phyloP scores from a whole-genome alignment of 2,113 vertebrate species.

The Xenus cinereus region DNA sequence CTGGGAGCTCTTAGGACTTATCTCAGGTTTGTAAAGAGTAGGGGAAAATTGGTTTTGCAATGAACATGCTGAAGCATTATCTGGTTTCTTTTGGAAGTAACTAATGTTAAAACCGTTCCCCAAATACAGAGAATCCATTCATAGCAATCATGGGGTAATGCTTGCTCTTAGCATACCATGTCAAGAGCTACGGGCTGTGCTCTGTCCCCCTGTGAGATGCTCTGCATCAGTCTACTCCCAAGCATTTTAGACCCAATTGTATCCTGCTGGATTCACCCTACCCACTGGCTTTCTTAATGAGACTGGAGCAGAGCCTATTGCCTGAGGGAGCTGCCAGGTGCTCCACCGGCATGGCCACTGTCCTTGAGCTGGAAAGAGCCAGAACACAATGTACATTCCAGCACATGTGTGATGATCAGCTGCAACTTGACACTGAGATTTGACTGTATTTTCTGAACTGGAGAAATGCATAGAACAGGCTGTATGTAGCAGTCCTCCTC shows the following conservation, averaged over 20 bases:
- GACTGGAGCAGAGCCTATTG: not conserved
- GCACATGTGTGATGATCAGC: not conserved
- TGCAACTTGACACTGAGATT: not conserved
- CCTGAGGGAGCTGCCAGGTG: conserved; percentile 35
- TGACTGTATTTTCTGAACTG: not conserved
- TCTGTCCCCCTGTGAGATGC: not conserved
- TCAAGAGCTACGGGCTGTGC: not conserved
- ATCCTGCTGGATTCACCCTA: not conserved
- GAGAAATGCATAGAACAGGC: not conserved
- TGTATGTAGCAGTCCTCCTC: not conserved
- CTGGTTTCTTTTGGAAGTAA: not conserved
- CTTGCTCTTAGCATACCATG: not conserved
- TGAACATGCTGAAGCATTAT: not conserved
- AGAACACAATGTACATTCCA: not conserved
- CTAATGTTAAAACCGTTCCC: not conserved
- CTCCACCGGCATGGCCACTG: not conserved
- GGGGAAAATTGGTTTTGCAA: not conserved
- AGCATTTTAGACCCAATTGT: not conserved
- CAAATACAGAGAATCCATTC: not conserved
- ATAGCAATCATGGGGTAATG: accelerated
- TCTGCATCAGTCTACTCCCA: not conserved
- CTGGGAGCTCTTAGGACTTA: not conserved
- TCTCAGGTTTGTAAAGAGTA: not conserved
- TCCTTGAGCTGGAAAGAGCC: not conserved
- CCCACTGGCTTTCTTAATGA: conserved; percentile 14